Conservation (phyloP, 2,797 vertebrate species). For the Enteromius afrohamiltoni region DNA sequence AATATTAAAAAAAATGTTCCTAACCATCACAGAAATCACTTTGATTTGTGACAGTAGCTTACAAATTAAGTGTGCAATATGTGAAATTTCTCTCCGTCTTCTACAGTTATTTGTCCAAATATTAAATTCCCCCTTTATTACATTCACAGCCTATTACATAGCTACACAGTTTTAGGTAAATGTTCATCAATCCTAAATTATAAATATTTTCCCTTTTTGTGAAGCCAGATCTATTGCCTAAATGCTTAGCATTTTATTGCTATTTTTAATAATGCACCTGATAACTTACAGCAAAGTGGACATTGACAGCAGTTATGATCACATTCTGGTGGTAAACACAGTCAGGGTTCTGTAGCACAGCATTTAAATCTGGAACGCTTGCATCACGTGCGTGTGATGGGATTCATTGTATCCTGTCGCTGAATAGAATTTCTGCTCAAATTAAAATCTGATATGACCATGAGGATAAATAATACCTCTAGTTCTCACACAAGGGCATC, state of each 20-base stretch:
- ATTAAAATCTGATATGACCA: not conserved
- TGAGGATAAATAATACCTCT: slow-evolving; percentile 14
- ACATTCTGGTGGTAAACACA: slow-evolving; percentile 16
- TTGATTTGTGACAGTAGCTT: slow-evolving; percentile 25
- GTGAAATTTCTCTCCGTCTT: not conserved
- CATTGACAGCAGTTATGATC: slow-evolving; percentile 12
- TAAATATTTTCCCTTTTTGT: slow-evolving; percentile 40
- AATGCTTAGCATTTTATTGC: slow-evolving; percentile 73
- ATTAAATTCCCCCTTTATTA: slow-evolving; percentile 14
- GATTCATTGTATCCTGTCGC: slow-evolving; percentile 18
- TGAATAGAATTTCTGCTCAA: not conserved
- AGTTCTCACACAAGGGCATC: slow-evolving; percentile 9
- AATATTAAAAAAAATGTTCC: slow-evolving; percentile 39
- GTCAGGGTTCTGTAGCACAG: not conserved
- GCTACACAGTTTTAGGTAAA: slow-evolving; percentile 44
- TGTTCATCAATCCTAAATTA: slow-evolving; percentile 12
- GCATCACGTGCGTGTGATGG: slow-evolving; percentile 20
- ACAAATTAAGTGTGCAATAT: slow-evolving; percentile 33
- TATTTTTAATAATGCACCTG: slow-evolving; percentile 47
- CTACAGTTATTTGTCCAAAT: slow-evolving; percentile 13
- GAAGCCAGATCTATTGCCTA: slow-evolving; percentile 32
- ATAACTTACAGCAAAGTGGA: not conserved
- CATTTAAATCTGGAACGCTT: slow-evolving; percentile 27
- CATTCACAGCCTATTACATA: slow-evolving; percentile 8
- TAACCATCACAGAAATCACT: not conserved